Base-by-base conservation (phyloP, 2,113 vertebrate genomes). In the Etheostoma cragini region DNA sequence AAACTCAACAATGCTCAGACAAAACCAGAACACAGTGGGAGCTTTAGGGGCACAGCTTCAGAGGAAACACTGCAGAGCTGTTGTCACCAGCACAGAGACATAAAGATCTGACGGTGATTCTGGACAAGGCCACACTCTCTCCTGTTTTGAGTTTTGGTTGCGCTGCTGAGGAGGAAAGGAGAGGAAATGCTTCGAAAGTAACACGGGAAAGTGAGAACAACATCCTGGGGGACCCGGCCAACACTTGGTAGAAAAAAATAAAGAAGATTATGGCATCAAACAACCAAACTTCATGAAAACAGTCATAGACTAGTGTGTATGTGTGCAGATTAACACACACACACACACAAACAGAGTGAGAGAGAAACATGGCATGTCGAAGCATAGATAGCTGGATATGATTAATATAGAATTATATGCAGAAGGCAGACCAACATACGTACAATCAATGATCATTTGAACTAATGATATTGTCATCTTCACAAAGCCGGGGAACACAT, bases 131-230 rank as follows among this genome's bases (percentile, higher is more conserved):
- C 66, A 62, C 58, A 15, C 67, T 8, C 53, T 66, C 79, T 67
- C 72, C 76, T 35, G 1, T 72, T 62, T 22, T 35, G 80, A 58
- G 61, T 89, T 95, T 92, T 94, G 92, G 92, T 91, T 92, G 88
- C 66, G 80, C 72, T 93, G 90, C 89, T 91, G 81, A 80, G 69
- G 85, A 76, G 79, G 60, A 77, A 84, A 53, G 66, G 19, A 78
- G 54, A 79, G 16, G 33, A 86, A 82, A 74, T 22, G 56, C 19
- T 76, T 50, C 26, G 17, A 15, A 69, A 86, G 62, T 74, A 80
- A 54, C 19, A 45, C 8, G 46, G 47, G 8, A 68, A 80, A 76
- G 57, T 24, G 71, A 82, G 52, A 24, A 76, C 83, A 88, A 77
- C 69, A 80, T 61, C 45, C 19, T 24, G n/a, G 61, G 54, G 26